These are phyloP conservation scores for Lepus oiostolus DNA, from an alignment of 2,797 vertebrate species.

Conservation along the genomic window DNA sequence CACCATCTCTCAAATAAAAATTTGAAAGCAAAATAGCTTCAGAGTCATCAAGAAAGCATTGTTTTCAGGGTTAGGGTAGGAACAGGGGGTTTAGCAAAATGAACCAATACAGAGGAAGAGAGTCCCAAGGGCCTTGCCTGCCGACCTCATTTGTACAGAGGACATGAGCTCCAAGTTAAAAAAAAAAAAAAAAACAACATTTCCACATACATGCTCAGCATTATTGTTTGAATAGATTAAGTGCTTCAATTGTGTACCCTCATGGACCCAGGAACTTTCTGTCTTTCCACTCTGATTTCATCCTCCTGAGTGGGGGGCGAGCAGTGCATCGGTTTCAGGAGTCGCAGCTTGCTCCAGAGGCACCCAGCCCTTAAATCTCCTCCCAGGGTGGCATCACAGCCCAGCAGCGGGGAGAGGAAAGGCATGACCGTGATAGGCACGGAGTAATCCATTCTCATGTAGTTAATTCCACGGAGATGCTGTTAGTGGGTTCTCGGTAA, in stretches of 20 bases:
- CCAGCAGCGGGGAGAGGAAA: neutral
- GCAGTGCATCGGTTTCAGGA: neutral
- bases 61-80: neutral
- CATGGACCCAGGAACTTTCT: neutral
- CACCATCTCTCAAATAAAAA: neutral
- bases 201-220: neutral
- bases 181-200: neutral
- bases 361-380: neutral
- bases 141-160: neutral
- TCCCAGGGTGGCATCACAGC: neutral
- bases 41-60: neutral
- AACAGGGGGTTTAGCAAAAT: conserved; percentile 34
- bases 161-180: neutral
- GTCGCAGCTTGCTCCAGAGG: neutral
- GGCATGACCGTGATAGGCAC: rapidly evolving
- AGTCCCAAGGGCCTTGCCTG: neutral
- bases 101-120: neutral
- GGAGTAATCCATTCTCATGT: neutral
- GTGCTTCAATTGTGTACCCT: neutral
- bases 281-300: neutral
- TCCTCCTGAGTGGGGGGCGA: neutral
- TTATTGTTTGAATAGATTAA: neutral
- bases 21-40: neutral
- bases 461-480: neutral
- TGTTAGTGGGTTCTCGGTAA: conserved; percentile 17